Base-by-base conservation (phyloP, 2,888 invertebrate genomes). In the Tenthredo livida region DNA sequence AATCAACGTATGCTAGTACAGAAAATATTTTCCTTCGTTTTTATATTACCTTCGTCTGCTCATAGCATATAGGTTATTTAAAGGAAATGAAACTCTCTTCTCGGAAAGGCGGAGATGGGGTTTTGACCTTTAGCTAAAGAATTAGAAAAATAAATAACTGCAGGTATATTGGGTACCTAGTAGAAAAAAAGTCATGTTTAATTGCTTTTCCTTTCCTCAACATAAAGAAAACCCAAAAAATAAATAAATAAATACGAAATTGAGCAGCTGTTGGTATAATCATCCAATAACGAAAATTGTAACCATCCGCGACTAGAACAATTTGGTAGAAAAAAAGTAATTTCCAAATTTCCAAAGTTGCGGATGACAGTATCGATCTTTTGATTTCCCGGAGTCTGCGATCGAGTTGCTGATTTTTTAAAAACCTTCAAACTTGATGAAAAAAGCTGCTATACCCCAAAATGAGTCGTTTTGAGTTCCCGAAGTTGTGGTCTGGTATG, bases 1-100 rank as follows among this genome's bases (percentile, higher is more conserved):
- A 73, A 73, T 73, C 73, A 73, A 73, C 73, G 72, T 67, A 33
- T 25, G 17, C 29, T 67, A 40, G 72, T 43, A 72, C n/a, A 72
- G 37, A 43, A 67, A 67, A 67, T 33, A 67, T 67, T 67, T 33
- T 67, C 17, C 29, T 67, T 33, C 33, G 29, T 67, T 67, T 67
- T 67, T 67, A 33, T 33, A 67, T 67, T 33, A 17, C 67, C 5
- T 67, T 33, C 33, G 67, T 17, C 33, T 1, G 29, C 67, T 33
- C 33, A 33, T 25, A 6, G 67, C 67, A 15, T 33, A 67, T 67
- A 33, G 15, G 29, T 15, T 33, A 67, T 67, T 67, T 15, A 33
- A 67, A 67, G 33, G 33, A 33, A 33, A 67, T 67, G 67, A 67
- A 67, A 67, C 33, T 33, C 33, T 67, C 67, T 12, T 10, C 25